Conservation (phyloP, 2,113 vertebrate species). For the Toxostoma redivivum region DNA sequence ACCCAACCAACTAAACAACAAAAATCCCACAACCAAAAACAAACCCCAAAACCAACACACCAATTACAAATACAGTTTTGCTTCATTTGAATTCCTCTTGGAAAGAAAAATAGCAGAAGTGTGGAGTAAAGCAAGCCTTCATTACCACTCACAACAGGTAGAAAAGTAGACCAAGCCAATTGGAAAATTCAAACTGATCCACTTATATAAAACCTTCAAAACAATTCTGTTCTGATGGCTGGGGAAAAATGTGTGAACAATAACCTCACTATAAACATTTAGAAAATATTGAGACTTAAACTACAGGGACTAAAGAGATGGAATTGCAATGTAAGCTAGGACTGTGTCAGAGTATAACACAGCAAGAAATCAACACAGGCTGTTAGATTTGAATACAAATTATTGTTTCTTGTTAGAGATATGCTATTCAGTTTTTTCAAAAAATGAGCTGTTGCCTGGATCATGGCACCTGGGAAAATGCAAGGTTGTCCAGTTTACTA, state of each 20-base stretch:
- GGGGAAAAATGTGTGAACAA: not conserved
- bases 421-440: not conserved
- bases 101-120: not conserved
- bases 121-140: not conserved
- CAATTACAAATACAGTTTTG: not conserved
- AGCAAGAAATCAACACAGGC: not conserved
- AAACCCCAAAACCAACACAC: not conserved
- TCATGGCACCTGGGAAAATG: not conserved
- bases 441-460: not conserved
- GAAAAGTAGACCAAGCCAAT: not conserved
- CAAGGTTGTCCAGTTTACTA: not conserved
- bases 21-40: not conserved
- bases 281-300: not conserved
- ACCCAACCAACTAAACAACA: not conserved
- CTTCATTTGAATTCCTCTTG: not conserved
- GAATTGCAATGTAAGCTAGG: not conserved
- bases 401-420: not conserved
- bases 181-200: not conserved
- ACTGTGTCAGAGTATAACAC: not conserved
- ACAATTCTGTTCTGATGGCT: not conserved
- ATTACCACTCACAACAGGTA: not conserved
- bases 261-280: not conserved
- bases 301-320: not conserved
- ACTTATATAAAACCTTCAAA: not conserved
- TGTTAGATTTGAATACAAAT: constrained; percentile 1